These are phyloP conservation scores for Aphelocoma coerulescens DNA, from an alignment of 2,113 vertebrate species.

Conservation along the genomic window DNA sequence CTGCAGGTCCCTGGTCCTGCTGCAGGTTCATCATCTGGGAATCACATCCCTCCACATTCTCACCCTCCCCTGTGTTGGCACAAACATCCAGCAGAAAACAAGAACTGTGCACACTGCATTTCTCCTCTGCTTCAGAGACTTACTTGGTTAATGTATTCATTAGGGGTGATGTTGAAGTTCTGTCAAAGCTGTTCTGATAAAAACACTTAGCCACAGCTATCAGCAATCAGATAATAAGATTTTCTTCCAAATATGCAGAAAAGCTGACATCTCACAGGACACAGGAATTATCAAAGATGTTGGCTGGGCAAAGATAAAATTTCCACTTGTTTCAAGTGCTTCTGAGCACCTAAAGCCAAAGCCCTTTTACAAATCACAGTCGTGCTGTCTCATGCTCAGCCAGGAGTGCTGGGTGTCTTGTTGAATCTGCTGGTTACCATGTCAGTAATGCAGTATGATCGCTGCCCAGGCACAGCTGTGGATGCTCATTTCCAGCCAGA, in stretches of 20 bases:
- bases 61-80: background rate
- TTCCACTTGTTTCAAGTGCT: background rate
- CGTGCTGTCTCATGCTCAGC: background rate
- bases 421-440: background rate
- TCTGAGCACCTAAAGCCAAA: background rate
- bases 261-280: background rate
- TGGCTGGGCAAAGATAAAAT: background rate
- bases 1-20: background rate
- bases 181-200: background rate
- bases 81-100: background rate
- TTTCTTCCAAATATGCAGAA: background rate
- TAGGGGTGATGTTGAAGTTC: background rate
- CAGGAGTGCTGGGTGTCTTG: background rate
- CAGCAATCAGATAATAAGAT: background rate
- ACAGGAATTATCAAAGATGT: background rate
- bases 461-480: background rate
- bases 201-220: background rate
- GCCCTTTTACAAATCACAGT: background rate
- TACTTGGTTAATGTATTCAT: background rate
- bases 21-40: background rate
- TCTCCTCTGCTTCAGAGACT: background rate
- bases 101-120: background rate
- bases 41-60: background rate
- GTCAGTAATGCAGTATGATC: background rate
- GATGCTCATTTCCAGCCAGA: background rate